These are phyloP conservation scores for Ameiurus melas DNA, from an alignment of 2,113 vertebrate genomes.

Conservation along the genomic window DNA sequence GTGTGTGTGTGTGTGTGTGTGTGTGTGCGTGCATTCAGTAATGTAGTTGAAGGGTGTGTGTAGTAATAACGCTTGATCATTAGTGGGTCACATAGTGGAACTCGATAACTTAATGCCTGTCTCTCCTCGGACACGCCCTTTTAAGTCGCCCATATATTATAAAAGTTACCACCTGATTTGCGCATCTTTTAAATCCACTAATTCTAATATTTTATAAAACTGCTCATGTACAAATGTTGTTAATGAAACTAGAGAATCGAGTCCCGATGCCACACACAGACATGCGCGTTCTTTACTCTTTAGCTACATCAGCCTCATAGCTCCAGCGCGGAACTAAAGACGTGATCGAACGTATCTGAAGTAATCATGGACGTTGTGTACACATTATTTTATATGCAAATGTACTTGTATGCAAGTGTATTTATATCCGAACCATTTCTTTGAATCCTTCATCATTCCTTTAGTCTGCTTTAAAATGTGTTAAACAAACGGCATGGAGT, in stretches of 20 bases:
- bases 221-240: background rate
- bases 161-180: background rate
- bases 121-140: background rate
- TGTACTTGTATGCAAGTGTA: too few species aligned
- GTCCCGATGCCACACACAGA: background rate
- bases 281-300: too few species aligned
- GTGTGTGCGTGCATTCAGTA: background rate
- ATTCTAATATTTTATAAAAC: background rate
- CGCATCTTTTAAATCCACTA: background rate
- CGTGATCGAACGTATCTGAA: background rate
- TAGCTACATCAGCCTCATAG: too few species aligned
- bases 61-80: background rate
- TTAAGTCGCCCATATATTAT: background rate
- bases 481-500: background rate
- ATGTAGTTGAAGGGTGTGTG: too few species aligned
- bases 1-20: background rate
- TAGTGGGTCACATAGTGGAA: background rate
- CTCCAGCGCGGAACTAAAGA: too few species aligned
- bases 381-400: background rate
- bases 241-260: background rate
- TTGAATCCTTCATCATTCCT: background rate
- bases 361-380: background rate
- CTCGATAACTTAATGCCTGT: background rate
- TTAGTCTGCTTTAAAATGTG: background rate
- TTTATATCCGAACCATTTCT: background rate